phyloP scores from a whole-genome alignment of 1,140 invertebrate species.

The Frieseomelitta varia region DNA sequence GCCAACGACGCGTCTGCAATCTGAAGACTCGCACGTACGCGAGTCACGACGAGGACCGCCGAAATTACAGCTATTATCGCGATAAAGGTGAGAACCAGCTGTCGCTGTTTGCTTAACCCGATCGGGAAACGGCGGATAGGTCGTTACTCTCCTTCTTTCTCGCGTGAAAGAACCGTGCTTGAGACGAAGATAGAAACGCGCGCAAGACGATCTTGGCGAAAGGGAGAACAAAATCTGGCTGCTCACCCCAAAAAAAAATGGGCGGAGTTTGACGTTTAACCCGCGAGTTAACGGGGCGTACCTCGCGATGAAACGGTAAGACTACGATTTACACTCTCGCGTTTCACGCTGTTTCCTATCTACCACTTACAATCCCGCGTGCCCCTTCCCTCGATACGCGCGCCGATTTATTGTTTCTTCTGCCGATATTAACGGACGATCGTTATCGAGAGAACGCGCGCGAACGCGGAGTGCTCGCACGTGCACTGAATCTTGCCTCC shows the following conservation, averaged over 20 bases:
- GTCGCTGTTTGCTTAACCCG: slow-evolving; percentile 70
- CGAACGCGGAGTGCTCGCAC: slow-evolving; percentile 3
- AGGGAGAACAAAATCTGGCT: slow-evolving; percentile 27
- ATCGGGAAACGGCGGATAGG: slow-evolving; percentile 58
- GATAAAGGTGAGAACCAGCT: slow-evolving; percentile 71
- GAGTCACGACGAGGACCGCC: slow-evolving; percentile 46
- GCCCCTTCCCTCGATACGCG: slow-evolving; percentile 14
- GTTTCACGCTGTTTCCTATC: slow-evolving; percentile 39
- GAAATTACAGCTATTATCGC: slow-evolving; percentile 71
- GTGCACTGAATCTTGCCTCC: not conserved
- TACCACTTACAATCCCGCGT: slow-evolving; percentile 6
- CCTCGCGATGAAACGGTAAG: slow-evolving; percentile 64
- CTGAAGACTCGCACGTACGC: slow-evolving; percentile 53
- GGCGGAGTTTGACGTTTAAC: slow-evolving; percentile 62
- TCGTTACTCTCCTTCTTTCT: slow-evolving; percentile 19
- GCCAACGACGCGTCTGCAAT: slow-evolving; percentile 61
- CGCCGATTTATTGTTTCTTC: slow-evolving; percentile 56
- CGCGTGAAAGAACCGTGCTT: not conserved
- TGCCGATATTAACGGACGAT: slow-evolving; percentile 38
- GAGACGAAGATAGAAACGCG: not conserved
- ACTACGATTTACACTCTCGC: slow-evolving; percentile 71
- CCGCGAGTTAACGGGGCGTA: slow-evolving; percentile 73
- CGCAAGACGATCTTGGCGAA: slow-evolving; percentile 2
- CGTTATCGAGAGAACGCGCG: slow-evolving; percentile 12
- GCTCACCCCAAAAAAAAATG: slow-evolving; percentile 63